Conservation (phyloP, 2,113 vertebrate genomes). For the Cheirogaleus medius region DNA sequence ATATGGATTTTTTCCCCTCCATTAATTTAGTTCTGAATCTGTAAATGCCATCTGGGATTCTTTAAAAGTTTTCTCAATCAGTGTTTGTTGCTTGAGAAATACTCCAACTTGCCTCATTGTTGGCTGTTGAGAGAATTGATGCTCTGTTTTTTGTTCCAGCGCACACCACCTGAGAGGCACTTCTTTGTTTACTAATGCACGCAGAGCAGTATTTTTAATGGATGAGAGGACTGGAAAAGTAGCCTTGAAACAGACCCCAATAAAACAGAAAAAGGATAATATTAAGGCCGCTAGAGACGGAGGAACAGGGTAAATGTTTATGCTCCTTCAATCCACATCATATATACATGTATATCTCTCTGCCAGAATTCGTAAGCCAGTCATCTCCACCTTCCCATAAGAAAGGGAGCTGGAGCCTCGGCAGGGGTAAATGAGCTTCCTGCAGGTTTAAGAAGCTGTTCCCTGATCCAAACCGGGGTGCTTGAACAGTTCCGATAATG, state of each 20-base stretch:
- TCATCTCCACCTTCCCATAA: constrained; percentile 34
- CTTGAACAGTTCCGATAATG: constrained; percentile 78
- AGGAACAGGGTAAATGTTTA: background rate
- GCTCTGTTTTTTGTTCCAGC: constrained; percentile 43
- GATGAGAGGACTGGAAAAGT: constrained; percentile 45
- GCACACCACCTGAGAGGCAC: background rate
- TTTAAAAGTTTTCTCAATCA: constrained; percentile 57
- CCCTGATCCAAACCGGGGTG: constrained; percentile 69
- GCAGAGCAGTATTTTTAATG: background rate
- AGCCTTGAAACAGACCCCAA: constrained; percentile 64
- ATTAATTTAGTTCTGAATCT: constrained; percentile 54
- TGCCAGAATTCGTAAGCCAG: constrained; percentile 44
- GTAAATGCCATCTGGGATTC: constrained; percentile 59
- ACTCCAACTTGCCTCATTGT: constrained; percentile 20
- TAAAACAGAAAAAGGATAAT: constrained; percentile 33
- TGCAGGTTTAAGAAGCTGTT: constrained; percentile 78
- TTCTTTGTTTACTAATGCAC: background rate
- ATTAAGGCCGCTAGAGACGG: background rate
- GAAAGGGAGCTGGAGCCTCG: constrained; percentile 73
- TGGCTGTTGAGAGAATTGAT: constrained; percentile 15
- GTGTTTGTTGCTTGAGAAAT: constrained; percentile 47
- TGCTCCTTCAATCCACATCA: background rate
- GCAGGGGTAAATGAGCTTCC: constrained; percentile 81
- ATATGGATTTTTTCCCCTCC: background rate
- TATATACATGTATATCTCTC: background rate